Conservation (phyloP, 2,797 vertebrate species). For the Platalea minor region DNA sequence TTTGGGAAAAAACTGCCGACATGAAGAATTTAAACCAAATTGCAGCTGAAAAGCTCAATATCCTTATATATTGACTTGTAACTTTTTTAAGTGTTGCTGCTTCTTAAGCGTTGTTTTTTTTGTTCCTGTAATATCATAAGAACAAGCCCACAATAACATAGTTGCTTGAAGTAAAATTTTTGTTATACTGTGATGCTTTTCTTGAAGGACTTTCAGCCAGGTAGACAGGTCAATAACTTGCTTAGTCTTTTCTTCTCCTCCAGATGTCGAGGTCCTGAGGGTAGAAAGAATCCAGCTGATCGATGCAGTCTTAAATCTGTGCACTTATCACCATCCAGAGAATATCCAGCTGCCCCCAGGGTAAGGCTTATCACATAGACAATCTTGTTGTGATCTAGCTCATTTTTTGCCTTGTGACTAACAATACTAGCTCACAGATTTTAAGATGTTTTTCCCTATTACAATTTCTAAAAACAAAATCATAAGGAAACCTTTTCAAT, state of each 20-base stretch:
- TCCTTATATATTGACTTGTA: not conserved
- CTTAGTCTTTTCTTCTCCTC: conserved; percentile 7
- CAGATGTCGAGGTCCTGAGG: conserved; percentile 93
- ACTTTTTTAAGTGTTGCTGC: not conserved
- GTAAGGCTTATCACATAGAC: conserved; percentile 65
- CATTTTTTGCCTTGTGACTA: not conserved
- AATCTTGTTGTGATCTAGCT: not conserved
- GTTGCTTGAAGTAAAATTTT: conserved; percentile 37
- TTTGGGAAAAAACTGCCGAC: not conserved
- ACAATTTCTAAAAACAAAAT: not conserved
- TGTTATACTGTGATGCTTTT: not conserved
- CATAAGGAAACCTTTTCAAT: not conserved
- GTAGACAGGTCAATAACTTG: conserved; percentile 9
- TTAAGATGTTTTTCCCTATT: not conserved
- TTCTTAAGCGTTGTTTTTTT: not conserved
- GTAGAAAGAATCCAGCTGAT: conserved; percentile 96
- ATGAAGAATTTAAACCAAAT: conserved; percentile 5
- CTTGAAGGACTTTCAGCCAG: not conserved
- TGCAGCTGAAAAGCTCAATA: not conserved
- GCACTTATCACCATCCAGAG: conserved; percentile 97
- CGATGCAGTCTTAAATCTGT: conserved; percentile 94
- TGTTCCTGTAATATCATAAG: not conserved
- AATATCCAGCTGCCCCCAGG: conserved; percentile 98
- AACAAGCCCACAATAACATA: conserved; percentile 15
- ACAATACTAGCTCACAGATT: not conserved